phyloP scores from a whole-genome alignment of 2,797 vertebrate species.

The Acridotheres tristis region DNA sequence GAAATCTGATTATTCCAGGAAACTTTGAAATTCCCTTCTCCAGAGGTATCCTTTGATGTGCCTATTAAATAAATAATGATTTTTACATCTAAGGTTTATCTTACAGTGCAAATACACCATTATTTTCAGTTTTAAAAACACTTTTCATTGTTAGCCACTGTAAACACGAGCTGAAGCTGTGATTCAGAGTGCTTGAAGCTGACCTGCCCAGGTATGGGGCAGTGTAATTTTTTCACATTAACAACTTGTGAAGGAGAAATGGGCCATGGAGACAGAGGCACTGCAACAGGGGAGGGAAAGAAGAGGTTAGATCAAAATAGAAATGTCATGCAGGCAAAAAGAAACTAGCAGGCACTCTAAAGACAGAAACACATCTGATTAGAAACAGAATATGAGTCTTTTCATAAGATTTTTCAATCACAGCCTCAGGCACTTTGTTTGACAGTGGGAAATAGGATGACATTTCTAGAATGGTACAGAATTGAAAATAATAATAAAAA shows the following conservation, averaged over 20 bases:
- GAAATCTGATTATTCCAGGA: constrained; percentile 38
- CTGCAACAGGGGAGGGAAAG: not conserved
- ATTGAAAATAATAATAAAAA: constrained; percentile 30
- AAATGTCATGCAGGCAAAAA: not conserved
- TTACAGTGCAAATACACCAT: constrained; percentile 15
- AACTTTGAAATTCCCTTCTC: constrained; percentile 48
- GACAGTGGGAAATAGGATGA: not conserved
- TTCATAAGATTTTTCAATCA: constrained; percentile 17
- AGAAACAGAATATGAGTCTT: constrained; percentile 36
- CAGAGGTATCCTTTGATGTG: constrained; percentile 36
- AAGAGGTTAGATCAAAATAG: constrained; percentile 20
- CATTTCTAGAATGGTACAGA: constrained; percentile 9
- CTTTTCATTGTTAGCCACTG: constrained; percentile 32
- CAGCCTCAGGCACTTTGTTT: not conserved
- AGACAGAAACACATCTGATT: not conserved
- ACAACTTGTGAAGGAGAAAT: constrained; percentile 38
- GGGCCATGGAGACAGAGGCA: not conserved
- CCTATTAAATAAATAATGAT: constrained; percentile 52
- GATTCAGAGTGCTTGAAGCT: constrained; percentile 40
- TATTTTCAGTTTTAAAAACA: constrained; percentile 1
- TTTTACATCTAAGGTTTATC: constrained; percentile 51
- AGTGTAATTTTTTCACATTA: not conserved
- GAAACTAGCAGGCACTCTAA: not conserved
- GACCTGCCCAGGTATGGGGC: constrained; percentile 49
- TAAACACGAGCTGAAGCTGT: constrained; percentile 28